These are phyloP conservation scores for Plecturocebus donacophilus DNA, from an alignment of 2,113 vertebrate genomes.

Conservation along the genomic window DNA sequence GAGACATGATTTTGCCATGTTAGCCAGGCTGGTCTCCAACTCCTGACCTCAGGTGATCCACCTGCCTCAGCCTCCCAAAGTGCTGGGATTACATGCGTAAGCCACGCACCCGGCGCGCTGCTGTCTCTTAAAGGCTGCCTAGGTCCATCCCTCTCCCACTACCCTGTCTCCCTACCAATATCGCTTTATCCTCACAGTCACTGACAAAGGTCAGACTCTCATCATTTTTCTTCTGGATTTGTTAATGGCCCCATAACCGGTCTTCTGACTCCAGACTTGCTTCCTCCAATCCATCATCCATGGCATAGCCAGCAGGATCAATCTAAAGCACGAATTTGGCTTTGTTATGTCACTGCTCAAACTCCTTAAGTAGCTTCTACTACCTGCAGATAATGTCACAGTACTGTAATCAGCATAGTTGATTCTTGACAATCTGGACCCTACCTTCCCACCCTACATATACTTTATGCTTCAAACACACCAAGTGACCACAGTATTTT, in stretches of 20 bases:
- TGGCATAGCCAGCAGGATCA: neutral
- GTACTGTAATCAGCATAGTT: neutral
- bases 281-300: conserved; percentile 23
- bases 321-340: conserved; percentile 15
- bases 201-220: neutral
- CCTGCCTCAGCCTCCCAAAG: no score
- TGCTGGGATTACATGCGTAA: no score
- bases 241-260: neutral
- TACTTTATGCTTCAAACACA: neutral
- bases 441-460: neutral
- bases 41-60: no score
- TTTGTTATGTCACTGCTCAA: neutral
- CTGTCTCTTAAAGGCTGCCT: neutral
- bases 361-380: neutral
- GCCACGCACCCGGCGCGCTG: no score
- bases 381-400: neutral
- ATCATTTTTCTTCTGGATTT: conserved; percentile 53
- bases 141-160: neutral
- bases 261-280: conserved; percentile 55
- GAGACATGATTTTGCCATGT: no score
- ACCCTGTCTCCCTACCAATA: neutral
- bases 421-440: neutral
- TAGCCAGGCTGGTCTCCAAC: no score
- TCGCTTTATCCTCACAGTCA: conserved; percentile 1
- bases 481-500: neutral